Evolutionary conservation across 2,888 invertebrate genomes (phyloP), one percentile per base, ranked within the genome.

Genomic region (Rhagonycha fulva): DNA sequence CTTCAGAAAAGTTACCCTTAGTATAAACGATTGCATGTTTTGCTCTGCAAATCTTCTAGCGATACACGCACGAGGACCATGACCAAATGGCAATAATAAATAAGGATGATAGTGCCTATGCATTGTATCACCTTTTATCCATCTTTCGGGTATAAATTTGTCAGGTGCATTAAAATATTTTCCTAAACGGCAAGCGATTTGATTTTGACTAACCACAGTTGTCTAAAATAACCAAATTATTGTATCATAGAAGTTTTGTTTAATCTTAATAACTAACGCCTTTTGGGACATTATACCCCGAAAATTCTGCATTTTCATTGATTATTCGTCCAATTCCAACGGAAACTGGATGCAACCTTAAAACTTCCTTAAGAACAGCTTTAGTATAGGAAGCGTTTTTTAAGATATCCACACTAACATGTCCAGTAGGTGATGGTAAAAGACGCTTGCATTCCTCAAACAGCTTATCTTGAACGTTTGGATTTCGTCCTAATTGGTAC

Each of bases 1-100:
- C 1, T 7, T n/a, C n/a, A n/a, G n/a, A 47, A 47, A n/a, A 84
- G 86, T 88, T 89, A 96, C 96, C 88, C 93, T 91, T 61, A 95
- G 87, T 23, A 96, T 84, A 63, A 94, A 87, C 19, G 94, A 90
- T 79, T 93, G 90, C 86, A 96, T 93, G 85, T 94, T 95, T 87
- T 96, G 95, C 84, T 97, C 96, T 0, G 97, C 96, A 70, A 96
- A 88, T 83, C 96, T 89, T 82, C 95, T 90, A 0, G 96, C 97
- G 80, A 97, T 95, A 83, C 97, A 97, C 9, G 95, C 92, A 74
- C 97, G 90, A 71, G 95, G 92, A 0, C 97, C 97, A 86, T 96
- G 95, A 0, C 97, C 96, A 87, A 97, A 97, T 0, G 97, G 97
- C 62, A 97, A 86, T 68, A 94, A 91, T 30, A 96, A 88, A 83